Evolutionary conservation across 2,888 invertebrate genomes (phyloP), one percentile per base, ranked within the genome.

Genomic region (Didymodactylos carnosus): DNA sequence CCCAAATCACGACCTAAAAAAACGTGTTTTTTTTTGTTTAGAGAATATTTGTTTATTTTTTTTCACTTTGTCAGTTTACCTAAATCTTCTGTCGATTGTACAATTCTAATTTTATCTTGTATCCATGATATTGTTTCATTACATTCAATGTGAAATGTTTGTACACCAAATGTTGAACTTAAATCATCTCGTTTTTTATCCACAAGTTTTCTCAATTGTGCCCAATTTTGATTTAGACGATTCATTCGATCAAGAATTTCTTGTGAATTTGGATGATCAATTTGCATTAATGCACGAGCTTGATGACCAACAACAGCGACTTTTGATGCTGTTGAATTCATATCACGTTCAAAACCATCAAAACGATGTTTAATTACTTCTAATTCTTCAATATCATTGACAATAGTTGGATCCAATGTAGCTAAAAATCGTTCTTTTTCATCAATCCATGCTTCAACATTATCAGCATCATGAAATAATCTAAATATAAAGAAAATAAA

Each of bases 341-440:
- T 94, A 86, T 99, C 98, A 83, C 94, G 94, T 84, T 99, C 98
- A 84, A 99, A 95, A 25, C 97, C 97, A 83, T 95, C 94, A 85
- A 98, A 99, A 82, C 94, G 89, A 83, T 98, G 98, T 84, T 94
- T 94, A 92, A 98, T 94, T 77, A 99, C 98, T 85, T 98, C 98
- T 19, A 98, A 93, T 82, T 98, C 98, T 83, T 99, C 98, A 81
- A 98, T 71, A 41, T 72, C 73, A 39, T 43, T 51, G 23, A 72
- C 75, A 19, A n/a, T 41, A 27, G 72, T 72, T 8, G 75, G 75
- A 25, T 75, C 75, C 11, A 75, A 46, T 69, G 75, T 72, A 19
- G 75, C 70, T 41, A 73, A 73, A 39, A 53, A 70, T 62, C 76
- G 35, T 79, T 86, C 86, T 86, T 99, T 98, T 86, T 99, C 97